Conservation (phyloP, 2,797 vertebrate species). For the Psittacula echo region DNA sequence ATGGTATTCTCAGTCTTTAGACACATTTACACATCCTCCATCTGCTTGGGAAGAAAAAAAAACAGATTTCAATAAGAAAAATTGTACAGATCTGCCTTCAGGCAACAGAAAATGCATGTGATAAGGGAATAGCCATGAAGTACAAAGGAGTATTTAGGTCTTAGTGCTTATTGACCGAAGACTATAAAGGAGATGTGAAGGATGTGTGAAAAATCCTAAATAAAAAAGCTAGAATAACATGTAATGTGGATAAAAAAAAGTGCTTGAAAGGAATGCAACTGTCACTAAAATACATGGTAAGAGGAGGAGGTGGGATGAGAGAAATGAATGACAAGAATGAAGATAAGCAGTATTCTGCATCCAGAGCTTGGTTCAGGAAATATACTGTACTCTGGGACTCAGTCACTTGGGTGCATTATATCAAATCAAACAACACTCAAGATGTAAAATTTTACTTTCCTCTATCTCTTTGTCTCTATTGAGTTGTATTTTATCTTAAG, state of each 20-base stretch:
- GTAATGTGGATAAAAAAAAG: conserved; percentile 60
- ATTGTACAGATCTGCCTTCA: conserved; percentile 69
- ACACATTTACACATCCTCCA: conserved; percentile 74
- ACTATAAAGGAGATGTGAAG: conserved; percentile 71
- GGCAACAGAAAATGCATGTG: conserved; percentile 69
- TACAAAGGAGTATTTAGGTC: conserved; percentile 69
- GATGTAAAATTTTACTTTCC: not conserved
- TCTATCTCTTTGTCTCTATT: not conserved
- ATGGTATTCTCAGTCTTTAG: conserved; percentile 70
- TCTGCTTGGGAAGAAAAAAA: conserved; percentile 37
- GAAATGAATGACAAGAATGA: conserved; percentile 20
- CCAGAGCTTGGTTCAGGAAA: not conserved
- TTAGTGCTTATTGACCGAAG: conserved; percentile 63
- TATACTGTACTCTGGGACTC: not conserved
- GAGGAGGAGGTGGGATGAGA: not conserved
- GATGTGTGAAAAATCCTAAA: conserved; percentile 74
- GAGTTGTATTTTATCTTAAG: not conserved
- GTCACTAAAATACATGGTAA: conserved; percentile 31
- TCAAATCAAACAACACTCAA: conserved; percentile 24
- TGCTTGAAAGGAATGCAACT: conserved; percentile 56
- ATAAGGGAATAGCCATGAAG: conserved; percentile 73
- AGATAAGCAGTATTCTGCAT: conserved; percentile 15
- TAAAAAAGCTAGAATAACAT: conserved; percentile 58
- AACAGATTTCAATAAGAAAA: conserved; percentile 72
- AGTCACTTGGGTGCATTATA: not conserved